Base-by-base conservation (phyloP, 2,113 vertebrate species). In the Neopipo cinnamomea region DNA sequence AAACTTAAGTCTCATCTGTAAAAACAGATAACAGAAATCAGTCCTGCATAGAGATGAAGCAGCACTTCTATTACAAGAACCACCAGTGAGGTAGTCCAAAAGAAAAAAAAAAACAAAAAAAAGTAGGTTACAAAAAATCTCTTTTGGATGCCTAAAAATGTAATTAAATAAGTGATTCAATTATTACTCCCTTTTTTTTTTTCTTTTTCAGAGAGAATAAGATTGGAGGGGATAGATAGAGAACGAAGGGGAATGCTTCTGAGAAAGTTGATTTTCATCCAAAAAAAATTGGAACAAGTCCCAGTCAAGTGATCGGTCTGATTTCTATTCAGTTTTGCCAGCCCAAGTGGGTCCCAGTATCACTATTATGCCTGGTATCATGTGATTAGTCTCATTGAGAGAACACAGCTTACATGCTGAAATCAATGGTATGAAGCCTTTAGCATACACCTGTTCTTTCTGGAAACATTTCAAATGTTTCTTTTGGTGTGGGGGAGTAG, bases 401-500 rank as follows among this genome's bases (percentile, higher is more conserved):
- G 46, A 77, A 37, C 20, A 85, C 8, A 67, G 75, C 50, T 81
- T 78, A 77, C 52, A 58, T 11, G 25, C 75, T 41, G 73, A 75
- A 85, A 84, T 62, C 21, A 71, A 79, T 41, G 66, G 33, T 82
- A 82, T 22, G 56, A 70, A 90, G 78, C 44, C 89, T 85, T 55
- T 35, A 80, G 90, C 28, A 8, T 31, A 79, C 74, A 78, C 73
- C 91, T 90, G 85, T 41, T 79, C 75, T 85, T 92, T 95, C 4
- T 76, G 90, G 94, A 91, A 93, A 62, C n/a, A 42, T 93, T 93
- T 92, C 86, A 95, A 68, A 62, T 12, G n/a, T 63, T 94, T 88
- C 63, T 85, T 76, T 77, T 67, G 17, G 37, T 63, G 14, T 41
- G 47, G n/a, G 46, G 44, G 67, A 74, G 46, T 50, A 75, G 37